Evolutionary conservation across 2,113 vertebrate genomes (phyloP), one percentile per base, ranked within the genome.

Genomic region (Ursus arctos): DNA sequence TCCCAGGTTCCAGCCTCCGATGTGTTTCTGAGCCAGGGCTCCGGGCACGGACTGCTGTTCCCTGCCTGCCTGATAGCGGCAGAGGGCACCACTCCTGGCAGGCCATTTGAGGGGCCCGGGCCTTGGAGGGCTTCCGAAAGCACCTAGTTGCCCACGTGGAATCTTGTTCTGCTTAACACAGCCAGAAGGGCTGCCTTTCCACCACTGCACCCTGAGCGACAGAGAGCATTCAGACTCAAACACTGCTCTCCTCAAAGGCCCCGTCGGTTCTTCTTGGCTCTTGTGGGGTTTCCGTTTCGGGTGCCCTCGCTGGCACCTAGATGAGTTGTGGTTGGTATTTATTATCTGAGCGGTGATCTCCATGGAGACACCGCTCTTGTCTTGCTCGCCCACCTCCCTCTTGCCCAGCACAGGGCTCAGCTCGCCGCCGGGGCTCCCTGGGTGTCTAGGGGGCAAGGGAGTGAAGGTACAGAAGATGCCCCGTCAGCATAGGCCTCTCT

Each of bases 221-320:
- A 4, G 33, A 59, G 2, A 4, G 33, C 22, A 0, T 67, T 69
- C 40, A 1, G 28, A 43, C 8, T 4, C 33, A 2, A 43, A 28
- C 2, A 18, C 9, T 1, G 1, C 31, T 31, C 16, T 63, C 12
- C 71, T 22, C 49, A 26, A 19, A 33, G 76, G 15, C 1, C 0
- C 7, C 0, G 0, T 1, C 55, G 3, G 0, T 19, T 10, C 31
- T n/a, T 0, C n/a, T 8, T 40, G 0, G 0, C 8, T 57, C 67
- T 9, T 0, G 13, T 53, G 26, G 14, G 13, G 22, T 7, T 51
- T 65, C 21, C 18, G 18, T 13, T 31, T 12, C 21, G 1, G 22
- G 6, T 2, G 40, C 8, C 0, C 36, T 55, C 4, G 0, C 49
- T 87, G 57, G 2, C 4, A 0, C 7, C 71, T 59, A 40, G n/a